Evolutionary conservation across 2,888 invertebrate species (phyloP).

Genomic region (Lasioglossum marginatum): DNA sequence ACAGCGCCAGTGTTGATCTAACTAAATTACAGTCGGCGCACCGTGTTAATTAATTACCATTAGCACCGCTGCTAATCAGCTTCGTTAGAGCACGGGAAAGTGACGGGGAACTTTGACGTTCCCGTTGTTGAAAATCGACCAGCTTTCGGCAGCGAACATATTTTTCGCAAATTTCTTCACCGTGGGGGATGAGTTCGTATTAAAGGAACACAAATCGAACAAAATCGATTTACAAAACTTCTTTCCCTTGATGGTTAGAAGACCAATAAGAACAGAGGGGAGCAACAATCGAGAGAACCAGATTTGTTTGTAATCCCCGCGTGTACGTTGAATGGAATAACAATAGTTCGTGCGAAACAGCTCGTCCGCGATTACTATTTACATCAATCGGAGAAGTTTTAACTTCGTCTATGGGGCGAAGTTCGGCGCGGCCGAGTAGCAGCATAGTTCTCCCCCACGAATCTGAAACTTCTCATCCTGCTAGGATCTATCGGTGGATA

Average conservation of each 20-base stretch:
- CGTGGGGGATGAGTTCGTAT: too few relatives aligned
- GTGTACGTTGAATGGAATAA: not conserved
- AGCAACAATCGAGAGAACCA: not conserved
- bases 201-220: too few relatives aligned
- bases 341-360: not conserved
- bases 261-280: not conserved
- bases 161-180: too few relatives aligned
- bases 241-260: not conserved
- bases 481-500: slow-evolving; percentile 42
- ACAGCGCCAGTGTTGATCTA: slow-evolving; percentile 24
- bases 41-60: slow-evolving; percentile 48
- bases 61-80: slow-evolving; percentile 44
- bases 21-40: slow-evolving; percentile 38
- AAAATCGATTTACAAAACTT: not conserved
- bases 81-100: slow-evolving; percentile 49
- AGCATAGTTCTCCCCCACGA: slow-evolving; percentile 13
- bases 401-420: slow-evolving; percentile 31
- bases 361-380: slow-evolving; percentile 17
- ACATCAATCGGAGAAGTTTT: slow-evolving; percentile 16
- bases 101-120: slow-evolving; percentile 41
- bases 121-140: slow-evolving; percentile 40
- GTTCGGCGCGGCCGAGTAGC: not conserved
- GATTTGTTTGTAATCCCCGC: not conserved
- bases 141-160: slow-evolving; percentile 21
- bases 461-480: slow-evolving; percentile 39